Evolutionary conservation across 2,113 vertebrate genomes (phyloP), one percentile per base, ranked within the genome.

Genomic region (Menura novaehollandiae): DNA sequence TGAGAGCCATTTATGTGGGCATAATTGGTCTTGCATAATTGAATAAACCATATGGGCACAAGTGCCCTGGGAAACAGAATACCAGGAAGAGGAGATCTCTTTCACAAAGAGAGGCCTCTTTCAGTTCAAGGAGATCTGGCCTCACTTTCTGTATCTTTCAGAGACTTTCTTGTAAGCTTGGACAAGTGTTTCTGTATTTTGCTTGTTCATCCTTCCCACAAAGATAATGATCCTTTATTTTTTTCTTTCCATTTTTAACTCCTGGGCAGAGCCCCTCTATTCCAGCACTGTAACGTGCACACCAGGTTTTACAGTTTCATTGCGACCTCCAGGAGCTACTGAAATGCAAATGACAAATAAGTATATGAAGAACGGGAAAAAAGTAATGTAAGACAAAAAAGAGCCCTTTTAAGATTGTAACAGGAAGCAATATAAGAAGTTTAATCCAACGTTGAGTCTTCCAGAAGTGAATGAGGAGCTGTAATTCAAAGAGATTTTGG

Each of bases 261-360:
- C n/a, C 62, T 66, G 46, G 58, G 33, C 51, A 52, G 77, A 55
- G 46, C 59, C 35, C 58, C 33, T 77, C 51, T 84, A 0, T 41
- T 91, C 39, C 39, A 35, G 47, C n/a, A n/a, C 68, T 92, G 44
- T 39, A 35, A 37, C 22, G 23, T 91, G 62, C 91, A 89, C 53
- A 84, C 24, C 5, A 5, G 21, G 63, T 47, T 56, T 14, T 13
- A 6, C 35, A 10, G 35, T 69, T 88, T 95, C 0, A 1, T 3
- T 55, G 72, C 71, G 67, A 89, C 39, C 47, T 86, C 53, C 59
- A 30, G 18, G 55, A 47, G 78, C 75, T 83, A 71, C 75, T 66
- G 82, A 90, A 95, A 64, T 83, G 73, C 85, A 95, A 90, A 86
- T 80, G 53, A 69, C 83, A 90, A 84, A 86, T 33, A 77, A 90